A percentile compares a stretch with the other conserved stretches of the same genome.
These are phyloP conservation scores for Limenitis camilla DNA, from an alignment of 2,888 invertebrate genomes.

Conservation along the genomic window DNA sequence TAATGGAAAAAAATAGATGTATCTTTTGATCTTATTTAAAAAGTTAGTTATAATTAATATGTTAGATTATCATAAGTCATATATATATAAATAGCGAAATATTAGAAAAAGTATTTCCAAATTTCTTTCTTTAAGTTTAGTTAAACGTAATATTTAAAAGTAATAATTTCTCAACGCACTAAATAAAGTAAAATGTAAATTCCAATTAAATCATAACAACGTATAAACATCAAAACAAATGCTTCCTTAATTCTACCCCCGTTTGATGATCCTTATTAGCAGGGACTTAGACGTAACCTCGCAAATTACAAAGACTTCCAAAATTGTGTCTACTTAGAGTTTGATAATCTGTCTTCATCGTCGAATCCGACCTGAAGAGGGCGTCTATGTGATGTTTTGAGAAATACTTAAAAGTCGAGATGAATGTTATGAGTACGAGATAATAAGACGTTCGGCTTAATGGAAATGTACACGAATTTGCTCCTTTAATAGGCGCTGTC, in stretches of 20 bases:
- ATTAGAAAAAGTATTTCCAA: no score
- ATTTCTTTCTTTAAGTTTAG: no score
- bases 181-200: conserved; percentile 9
- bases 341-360: conserved; percentile 60
- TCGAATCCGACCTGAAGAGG: conserved; percentile 35
- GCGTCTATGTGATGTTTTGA: conserved; percentile 23
- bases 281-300: conserved; percentile 67
- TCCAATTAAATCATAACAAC: conserved; percentile 24
- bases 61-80: no score
- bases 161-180: not conserved
- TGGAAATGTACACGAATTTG: conserved; percentile 1
- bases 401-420: conserved; percentile 23
- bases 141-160: not conserved
- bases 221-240: conserved; percentile 68
- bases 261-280: conserved; percentile 71
- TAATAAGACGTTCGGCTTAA: conserved; percentile 20
- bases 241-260: conserved; percentile 61
- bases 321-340: conserved; percentile 55
- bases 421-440: not conserved
- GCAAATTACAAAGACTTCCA: conserved; percentile 65
- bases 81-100: no score
- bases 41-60: no score
- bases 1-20: no score
- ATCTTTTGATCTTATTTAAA: no score
- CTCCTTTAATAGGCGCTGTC: not conserved